Conservation (phyloP, 2,888 invertebrate species). For the Nebria salina region DNA sequence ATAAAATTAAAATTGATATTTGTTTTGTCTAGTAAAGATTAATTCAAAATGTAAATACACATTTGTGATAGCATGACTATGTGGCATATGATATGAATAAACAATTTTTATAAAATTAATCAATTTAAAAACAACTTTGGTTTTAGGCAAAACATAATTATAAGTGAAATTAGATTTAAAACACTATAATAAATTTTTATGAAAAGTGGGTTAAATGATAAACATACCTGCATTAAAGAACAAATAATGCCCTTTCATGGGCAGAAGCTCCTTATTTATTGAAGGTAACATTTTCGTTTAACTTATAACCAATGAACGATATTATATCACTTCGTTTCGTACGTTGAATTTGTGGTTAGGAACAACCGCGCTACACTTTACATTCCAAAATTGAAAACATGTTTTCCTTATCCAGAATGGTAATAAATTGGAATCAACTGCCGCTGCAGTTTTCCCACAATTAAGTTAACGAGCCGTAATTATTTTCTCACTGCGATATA, state of each 20-base stretch:
- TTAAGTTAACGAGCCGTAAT: not conserved
- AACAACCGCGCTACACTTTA: not conserved
- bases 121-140: too few relatives aligned
- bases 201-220: not conserved
- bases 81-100: too few relatives aligned
- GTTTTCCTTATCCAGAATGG: not conserved
- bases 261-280: conserved; percentile 79
- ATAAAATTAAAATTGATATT: conserved; percentile 23
- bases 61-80: not conserved
- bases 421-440: not conserved
- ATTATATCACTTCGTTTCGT: not conserved
- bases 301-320: not conserved
- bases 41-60: not conserved
- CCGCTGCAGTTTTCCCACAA: not conserved
- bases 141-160: not conserved
- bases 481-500: not conserved
- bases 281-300: conserved; percentile 35
- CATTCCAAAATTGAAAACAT: not conserved
- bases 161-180: not conserved
- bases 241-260: conserved; percentile 90
- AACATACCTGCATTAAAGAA: conserved; percentile 84
- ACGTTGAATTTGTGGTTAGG: not conserved
- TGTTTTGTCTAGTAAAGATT: conserved; percentile 2
- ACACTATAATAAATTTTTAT: not conserved
- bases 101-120: too few relatives aligned